A percentile compares a stretch with the other conserved stretches of the same genome.
These are phyloP conservation scores for Scytalopus superciliaris DNA, from an alignment of 2,113 vertebrate genomes.

Conservation along the genomic window DNA sequence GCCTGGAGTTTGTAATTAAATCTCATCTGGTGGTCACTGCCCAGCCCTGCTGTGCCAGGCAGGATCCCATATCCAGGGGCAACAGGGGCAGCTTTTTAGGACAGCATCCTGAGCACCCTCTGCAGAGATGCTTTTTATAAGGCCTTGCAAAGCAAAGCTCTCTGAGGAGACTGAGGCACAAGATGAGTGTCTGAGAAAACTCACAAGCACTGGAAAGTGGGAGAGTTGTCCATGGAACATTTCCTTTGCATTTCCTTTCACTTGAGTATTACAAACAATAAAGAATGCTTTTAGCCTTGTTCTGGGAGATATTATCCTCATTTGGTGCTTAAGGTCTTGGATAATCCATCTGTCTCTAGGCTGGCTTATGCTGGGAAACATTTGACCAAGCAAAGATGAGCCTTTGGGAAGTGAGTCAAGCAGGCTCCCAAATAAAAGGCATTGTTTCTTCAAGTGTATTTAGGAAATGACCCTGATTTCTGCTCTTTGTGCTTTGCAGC, in stretches of 20 bases:
- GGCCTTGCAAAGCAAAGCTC: neutral
- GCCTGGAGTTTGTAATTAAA: constrained; percentile 6
- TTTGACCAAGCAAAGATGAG: neutral
- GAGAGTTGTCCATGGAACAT: neutral
- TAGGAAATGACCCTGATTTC: neutral
- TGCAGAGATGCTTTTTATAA: neutral
- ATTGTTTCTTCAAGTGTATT: neutral
- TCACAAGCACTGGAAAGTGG: neutral
- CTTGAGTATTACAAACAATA: neutral
- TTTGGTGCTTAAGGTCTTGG: neutral
- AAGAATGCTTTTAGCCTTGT: neutral
- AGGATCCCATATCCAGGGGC: neutral
- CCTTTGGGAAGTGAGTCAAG: neutral
- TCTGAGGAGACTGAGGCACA: neutral
- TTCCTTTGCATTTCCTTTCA: neutral
- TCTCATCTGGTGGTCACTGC: neutral
- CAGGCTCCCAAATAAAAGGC: neutral
- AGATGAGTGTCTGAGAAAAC: neutral
- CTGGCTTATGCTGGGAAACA: neutral
- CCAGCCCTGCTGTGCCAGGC: neutral
- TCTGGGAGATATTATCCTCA: neutral
- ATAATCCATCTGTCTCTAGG: neutral
- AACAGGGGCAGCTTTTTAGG: neutral
- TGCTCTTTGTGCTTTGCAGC: neutral
- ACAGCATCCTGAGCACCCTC: neutral